These are phyloP conservation scores for Caradrina kadenii DNA, from an alignment of 2,888 invertebrate genomes.

Conservation along the genomic window DNA sequence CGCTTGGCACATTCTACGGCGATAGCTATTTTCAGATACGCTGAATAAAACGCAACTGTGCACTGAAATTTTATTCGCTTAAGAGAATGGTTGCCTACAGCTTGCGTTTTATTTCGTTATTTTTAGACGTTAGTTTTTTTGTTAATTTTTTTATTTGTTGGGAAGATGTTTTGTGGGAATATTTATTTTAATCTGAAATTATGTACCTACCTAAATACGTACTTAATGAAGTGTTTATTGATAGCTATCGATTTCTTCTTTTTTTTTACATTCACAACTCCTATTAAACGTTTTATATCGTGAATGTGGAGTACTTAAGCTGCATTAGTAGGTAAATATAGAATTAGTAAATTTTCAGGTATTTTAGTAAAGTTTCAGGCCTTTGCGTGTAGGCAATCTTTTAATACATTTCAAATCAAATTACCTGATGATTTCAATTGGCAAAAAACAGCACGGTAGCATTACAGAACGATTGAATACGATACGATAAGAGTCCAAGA, in stretches of 20 bases:
- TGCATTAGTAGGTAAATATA: not conserved
- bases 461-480: conserved; percentile 70
- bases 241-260: not conserved
- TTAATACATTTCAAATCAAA: conserved; percentile 31
- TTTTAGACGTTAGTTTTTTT: not conserved
- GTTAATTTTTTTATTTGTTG: not conserved
- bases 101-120: conserved; percentile 30
- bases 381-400: not conserved
- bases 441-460: conserved; percentile 62
- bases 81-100: conserved; percentile 49
- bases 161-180: not conserved
- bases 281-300: not conserved
- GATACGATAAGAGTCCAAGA: conserved; percentile 77
- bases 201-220: not conserved
- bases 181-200: not conserved
- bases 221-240: not conserved
- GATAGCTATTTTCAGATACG: conserved; percentile 82
- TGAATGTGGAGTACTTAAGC: not conserved
- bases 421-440: conserved; percentile 42
- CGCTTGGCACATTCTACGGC: conserved; percentile 80
- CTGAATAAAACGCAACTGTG: conserved; percentile 61
- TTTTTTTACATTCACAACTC: not conserved
- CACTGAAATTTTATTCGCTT: conserved; percentile 58
- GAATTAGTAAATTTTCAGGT: not conserved
- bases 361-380: not conserved